phyloP scores from a whole-genome alignment of 2,113 vertebrate genomes.

The Tauraco erythrolophus region DNA sequence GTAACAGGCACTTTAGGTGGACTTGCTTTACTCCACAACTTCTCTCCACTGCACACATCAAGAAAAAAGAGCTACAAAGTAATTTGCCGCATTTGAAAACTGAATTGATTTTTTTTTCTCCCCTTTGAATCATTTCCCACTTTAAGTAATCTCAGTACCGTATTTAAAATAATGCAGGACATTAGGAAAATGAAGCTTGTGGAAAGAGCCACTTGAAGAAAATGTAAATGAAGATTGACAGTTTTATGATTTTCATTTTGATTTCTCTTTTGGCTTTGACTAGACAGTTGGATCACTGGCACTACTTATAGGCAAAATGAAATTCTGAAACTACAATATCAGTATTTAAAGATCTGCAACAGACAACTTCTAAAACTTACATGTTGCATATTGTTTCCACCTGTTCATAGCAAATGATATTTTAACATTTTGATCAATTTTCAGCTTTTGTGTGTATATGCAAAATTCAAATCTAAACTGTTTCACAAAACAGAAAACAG shows the following conservation, averaged over 20 bases:
- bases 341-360: not conserved
- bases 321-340: not conserved
- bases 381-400: not conserved
- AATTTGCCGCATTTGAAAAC: not conserved
- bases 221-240: not conserved
- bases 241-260: slow-evolving; percentile 23
- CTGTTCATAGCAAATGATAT: not conserved
- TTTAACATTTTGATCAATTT: not conserved
- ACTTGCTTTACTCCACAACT: not conserved
- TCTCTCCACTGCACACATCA: not conserved
- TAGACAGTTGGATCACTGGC: not conserved
- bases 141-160: not conserved
- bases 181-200: slow-evolving; percentile 18
- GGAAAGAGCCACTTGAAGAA: not conserved
- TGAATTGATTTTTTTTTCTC: not conserved
- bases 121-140: not conserved
- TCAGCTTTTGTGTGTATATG: not conserved
- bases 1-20: not conserved
- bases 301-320: not conserved
- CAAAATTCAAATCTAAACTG: not conserved
- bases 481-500: not conserved
- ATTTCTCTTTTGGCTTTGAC: slow-evolving; percentile 25
- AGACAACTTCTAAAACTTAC: not conserved
- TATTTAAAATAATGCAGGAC: not conserved
- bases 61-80: not conserved